Evolutionary conservation across 1,140 invertebrate genomes (phyloP).

Genomic region (Spodoptera frugiperda): DNA sequence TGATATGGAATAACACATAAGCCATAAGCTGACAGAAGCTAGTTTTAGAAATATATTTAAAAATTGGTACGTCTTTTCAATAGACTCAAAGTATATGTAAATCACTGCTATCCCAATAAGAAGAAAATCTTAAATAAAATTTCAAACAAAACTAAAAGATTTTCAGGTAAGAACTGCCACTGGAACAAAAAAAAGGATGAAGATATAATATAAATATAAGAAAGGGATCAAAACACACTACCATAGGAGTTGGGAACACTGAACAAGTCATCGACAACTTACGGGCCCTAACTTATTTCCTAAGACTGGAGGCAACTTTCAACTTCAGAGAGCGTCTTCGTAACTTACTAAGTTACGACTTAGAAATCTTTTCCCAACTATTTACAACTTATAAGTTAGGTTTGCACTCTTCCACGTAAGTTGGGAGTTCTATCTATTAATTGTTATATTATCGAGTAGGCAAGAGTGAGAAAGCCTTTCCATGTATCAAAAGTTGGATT

Average conservation of each 20-base stretch:
- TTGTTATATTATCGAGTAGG: conserved; percentile 39
- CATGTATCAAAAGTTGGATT: conserved; percentile 48
- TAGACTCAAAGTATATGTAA: too few species aligned
- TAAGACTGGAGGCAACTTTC: neutral
- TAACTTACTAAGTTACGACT: conserved; percentile 25
- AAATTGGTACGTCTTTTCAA: too few species aligned
- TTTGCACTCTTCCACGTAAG: conserved; percentile 26
- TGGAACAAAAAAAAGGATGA: too few species aligned
- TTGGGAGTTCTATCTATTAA: conserved; percentile 32
- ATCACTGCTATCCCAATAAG: too few species aligned
- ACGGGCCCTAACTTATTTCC: conserved; percentile 5
- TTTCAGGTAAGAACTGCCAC: too few species aligned
- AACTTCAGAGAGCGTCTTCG: conserved; percentile 20
- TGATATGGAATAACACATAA: too few species aligned
- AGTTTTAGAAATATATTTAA: too few species aligned
- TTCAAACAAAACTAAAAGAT: too few species aligned
- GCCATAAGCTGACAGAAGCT: too few species aligned
- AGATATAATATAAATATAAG: too few species aligned
- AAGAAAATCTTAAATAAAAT: too few species aligned
- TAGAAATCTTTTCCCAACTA: conserved; percentile 41
- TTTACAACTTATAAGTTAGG: conserved; percentile 26
- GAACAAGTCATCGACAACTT: conserved; percentile 25
- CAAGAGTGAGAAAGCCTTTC: conserved; percentile 43
- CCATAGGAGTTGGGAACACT: neutral
- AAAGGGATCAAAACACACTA: neutral